Evolutionary conservation across 2,113 vertebrate genomes (phyloP), one percentile per base, ranked within the genome.

Genomic region (Triplophysa siluroides): DNA sequence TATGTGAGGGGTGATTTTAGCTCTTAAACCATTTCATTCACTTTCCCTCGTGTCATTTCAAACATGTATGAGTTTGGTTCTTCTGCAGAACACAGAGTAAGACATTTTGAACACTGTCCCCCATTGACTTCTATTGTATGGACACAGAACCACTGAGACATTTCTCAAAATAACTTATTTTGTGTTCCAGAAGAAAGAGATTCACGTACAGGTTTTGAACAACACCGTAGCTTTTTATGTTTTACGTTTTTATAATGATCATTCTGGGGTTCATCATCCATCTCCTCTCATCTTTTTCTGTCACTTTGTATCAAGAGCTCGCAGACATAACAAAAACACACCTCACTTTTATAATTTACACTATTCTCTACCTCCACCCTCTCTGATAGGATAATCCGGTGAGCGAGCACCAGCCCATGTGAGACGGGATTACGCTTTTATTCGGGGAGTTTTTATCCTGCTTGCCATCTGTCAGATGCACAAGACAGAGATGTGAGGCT

Each of bases 391-490:
- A 90, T 92, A 88, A 90, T 90, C 88, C 85, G 78, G 19, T 33
- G 78, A 85, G 85, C 81, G 26, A 67, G 82, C 84, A 14, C 61
- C 14, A 71, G 58, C 78, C 89, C 89, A 90, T 87, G 90, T 91
- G 91, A 91, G 84, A 81, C 64, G 47, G 90, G 90, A 92, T 92
- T 91, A 93, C 87, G 87, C 87, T 87, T 91, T 90, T 90, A 90
- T 90, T 90, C 71, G 81, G 80, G 83, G 85, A 88, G 87, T 86
- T 88, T 84, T 86, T 65, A 84, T 88, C 85, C 88, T 4, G 81
- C 84, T 81, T 72, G 79, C 91, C 91, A 92, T 91, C 92, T 92
- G 92, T 81, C 84, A 84, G 84, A 72, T 16, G 74, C 73, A 43
- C 58, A 73, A 4, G 47, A 18, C 50, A 76, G 71, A 64, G 54